These are phyloP conservation scores for Gnathonemus echidnorhynchus DNA, from an alignment of 2,113 vertebrate species.

Conservation along the genomic window DNA sequence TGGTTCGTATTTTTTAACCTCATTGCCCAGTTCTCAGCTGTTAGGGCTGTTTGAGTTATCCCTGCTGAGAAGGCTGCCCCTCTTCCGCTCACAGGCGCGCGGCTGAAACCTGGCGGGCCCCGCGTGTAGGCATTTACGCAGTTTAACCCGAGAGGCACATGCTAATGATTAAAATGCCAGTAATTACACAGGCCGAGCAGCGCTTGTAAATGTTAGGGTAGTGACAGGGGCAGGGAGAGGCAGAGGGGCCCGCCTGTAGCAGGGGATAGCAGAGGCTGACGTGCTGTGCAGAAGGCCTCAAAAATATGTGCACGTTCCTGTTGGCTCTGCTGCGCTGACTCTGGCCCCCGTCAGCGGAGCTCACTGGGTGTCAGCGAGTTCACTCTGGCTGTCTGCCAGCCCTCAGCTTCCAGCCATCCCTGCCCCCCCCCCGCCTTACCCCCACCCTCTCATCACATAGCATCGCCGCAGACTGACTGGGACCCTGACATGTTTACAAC, in stretches of 20 bases:
- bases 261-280: constrained; percentile 39
- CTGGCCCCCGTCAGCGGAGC: constrained; percentile 39
- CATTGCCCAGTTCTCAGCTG: neutral
- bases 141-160: neutral
- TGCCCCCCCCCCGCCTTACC: neutral
- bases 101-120: neutral
- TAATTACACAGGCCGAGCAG: neutral
- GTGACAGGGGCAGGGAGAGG: constrained; percentile 29
- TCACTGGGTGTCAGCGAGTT: constrained; percentile 53
- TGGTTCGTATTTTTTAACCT: neutral
- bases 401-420: constrained; percentile 32
- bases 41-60: neutral
- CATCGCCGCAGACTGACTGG: constrained; percentile 39
- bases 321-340: constrained; percentile 39
- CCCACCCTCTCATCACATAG: constrained; percentile 27
- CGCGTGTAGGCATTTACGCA: neutral
- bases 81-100: neutral
- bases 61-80: neutral
- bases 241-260: constrained; percentile 18
- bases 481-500: constrained; percentile 35
- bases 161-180: neutral
- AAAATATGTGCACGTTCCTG: constrained; percentile 52
- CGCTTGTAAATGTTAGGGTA: constrained; percentile 15
- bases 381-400: constrained; percentile 50
- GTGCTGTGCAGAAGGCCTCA: constrained; percentile 42